Base-by-base conservation (phyloP, 1,140 invertebrate genomes). In the Leucophenga varia region DNA sequence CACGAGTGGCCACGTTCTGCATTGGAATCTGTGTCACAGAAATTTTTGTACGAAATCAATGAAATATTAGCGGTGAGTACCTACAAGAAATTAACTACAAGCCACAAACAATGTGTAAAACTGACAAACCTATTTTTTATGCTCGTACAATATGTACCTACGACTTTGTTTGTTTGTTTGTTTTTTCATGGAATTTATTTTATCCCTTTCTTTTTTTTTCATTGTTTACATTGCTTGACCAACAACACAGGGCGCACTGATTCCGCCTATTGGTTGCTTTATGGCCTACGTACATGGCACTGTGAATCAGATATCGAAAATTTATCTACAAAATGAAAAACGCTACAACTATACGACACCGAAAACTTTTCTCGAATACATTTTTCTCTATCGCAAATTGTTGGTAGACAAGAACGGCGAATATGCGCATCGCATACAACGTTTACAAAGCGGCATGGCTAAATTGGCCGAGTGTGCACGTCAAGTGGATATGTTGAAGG, bases 261-360 rank as follows among this genome's bases (percentile, higher is more conserved):
- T 71, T 44, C 52, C 59, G 38, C 59, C 88, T 1, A 87, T 94
- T 16, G 85, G 93, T 1, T 60, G 83, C 34, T 97, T 96, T 77
- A 96, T 97, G 93, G 90, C 94, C 5, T 89, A 86, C 74, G 91
- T 91, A 2, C 95, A 98, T 67, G 84, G 83, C 31, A 87, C 87
- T 31, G 94, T 97, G 3, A 95, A 95, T 76, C 81, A 89, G 49
- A 88, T 93, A 77, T 95, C 92, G 61, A 77, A 86, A 72, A 65
- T 84, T 36, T 97, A 95, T 77, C 80, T 91, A 35, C 79, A 82
- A 67, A 95, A 94, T 77, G 94, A 97, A 69, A 85, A 86, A 44
- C 81, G 93, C 25, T 95, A 93, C 77, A 97, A 97, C 76, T 97
- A 97, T 71, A 97, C 94, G 2, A 98, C 94, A 6, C 95, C 95